A percentile compares a stretch with the other conserved stretches of the same genome.
phyloP scores from a whole-genome alignment of 1,140 invertebrate genomes.

The Acromyrmex echinatior region DNA sequence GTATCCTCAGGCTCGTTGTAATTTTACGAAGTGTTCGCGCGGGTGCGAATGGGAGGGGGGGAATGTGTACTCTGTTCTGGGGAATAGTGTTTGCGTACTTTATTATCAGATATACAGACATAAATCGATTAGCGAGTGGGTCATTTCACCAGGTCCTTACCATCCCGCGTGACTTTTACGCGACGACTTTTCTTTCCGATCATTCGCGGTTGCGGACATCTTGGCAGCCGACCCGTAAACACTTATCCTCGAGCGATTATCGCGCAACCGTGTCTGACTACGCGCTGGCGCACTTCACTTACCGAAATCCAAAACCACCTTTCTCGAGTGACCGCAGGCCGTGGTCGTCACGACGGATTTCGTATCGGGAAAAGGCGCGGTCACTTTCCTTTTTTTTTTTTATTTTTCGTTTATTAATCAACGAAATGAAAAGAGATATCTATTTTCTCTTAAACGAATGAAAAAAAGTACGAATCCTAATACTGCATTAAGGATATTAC shows the following conservation, averaged over 20 bases:
- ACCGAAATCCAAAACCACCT: conserved; percentile 70
- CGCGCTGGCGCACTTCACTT: conserved; percentile 70
- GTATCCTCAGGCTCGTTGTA: conserved; percentile 15
- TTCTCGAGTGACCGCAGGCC: conserved; percentile 41
- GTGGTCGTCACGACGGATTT: conserved; percentile 38
- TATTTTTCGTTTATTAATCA: not conserved
- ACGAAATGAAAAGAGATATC: not conserved
- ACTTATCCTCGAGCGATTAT: conserved; percentile 38
- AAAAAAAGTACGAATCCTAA: not conserved
- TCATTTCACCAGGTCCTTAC: conserved; percentile 35
- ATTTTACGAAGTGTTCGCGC: conserved; percentile 15
- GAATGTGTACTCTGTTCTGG: conserved; percentile 30
- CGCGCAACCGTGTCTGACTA: conserved; percentile 55
- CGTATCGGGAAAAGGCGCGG: conserved; percentile 17
- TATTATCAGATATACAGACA: conserved; percentile 45
- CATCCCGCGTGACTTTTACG: conserved; percentile 37
- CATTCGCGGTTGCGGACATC: conserved; percentile 24
- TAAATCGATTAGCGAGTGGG: conserved; percentile 32
- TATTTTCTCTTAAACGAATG: not conserved
- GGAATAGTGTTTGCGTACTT: conserved; percentile 42
- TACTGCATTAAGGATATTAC: conserved; percentile 11
- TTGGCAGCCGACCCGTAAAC: conserved; percentile 44
- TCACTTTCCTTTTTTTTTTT: conserved; percentile 21
- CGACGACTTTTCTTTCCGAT: conserved; percentile 37
- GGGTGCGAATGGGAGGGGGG: not conserved